A percentile compares a stretch with the other conserved stretches of the same genome.
Conservation (phyloP, 2,113 vertebrate genomes). For the Genyomyrus donnyi region DNA sequence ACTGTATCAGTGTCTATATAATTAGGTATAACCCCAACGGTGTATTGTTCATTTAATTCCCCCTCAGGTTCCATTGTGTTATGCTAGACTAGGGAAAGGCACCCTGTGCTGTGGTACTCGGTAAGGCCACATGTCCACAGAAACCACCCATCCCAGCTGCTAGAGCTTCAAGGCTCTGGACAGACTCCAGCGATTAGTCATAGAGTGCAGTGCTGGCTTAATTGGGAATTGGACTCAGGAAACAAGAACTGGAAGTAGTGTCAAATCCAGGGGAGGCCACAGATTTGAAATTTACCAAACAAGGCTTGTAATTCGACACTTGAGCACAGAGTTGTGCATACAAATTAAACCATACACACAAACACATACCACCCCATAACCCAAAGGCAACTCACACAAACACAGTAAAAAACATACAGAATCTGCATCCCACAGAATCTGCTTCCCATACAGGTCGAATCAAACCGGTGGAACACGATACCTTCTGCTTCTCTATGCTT, state of each 20-base stretch:
- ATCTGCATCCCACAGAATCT: not conserved
- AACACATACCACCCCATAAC: not conserved
- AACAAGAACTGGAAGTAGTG: not conserved
- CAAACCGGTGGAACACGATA: not conserved
- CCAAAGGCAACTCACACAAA: not conserved
- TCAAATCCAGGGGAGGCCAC: not conserved
- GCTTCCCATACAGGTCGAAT: not conserved
- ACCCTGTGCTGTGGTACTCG: not conserved
- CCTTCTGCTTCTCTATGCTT: not conserved
- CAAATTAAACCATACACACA: not conserved
- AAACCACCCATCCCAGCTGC: not conserved
- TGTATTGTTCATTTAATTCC: not conserved
- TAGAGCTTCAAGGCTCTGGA: not conserved
- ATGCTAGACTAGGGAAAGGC: not conserved
- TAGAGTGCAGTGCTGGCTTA: not conserved
- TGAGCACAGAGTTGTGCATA: not conserved
- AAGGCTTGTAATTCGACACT: not conserved
- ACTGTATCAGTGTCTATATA: not conserved
- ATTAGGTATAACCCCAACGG: not conserved
- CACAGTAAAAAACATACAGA: not conserved
- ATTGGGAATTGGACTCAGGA: not conserved
- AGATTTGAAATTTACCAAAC: not conserved
- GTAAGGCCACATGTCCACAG: not conserved
- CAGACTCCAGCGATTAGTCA: not conserved
- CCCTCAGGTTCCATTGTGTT: not conserved